Percentiles rank a stretch among this genome's conserved stretches.
phyloP scores from a whole-genome alignment of 1,140 invertebrate genomes.

The Pomacea maculata region DNA sequence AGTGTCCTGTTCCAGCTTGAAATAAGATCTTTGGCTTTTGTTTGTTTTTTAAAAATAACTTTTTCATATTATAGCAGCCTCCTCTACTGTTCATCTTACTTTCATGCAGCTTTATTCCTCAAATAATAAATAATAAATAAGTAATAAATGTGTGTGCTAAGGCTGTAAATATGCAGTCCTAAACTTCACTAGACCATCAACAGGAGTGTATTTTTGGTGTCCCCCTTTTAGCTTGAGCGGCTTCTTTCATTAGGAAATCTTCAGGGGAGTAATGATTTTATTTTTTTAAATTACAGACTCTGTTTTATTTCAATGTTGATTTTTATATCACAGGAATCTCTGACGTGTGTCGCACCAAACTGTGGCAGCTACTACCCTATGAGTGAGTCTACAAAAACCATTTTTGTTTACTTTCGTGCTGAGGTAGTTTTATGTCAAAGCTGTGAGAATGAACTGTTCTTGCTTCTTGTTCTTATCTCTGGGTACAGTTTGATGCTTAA shows the following conservation, averaged over 20 bases:
- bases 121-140: neutral
- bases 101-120: neutral
- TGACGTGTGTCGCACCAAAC: slow-evolving; percentile 38
- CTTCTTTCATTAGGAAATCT: no score
- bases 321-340: slow-evolving; percentile 37
- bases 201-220: neutral
- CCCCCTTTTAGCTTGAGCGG: no score
- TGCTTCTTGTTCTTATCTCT: neutral
- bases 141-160: neutral
- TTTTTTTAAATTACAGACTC: neutral
- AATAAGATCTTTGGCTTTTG: neutral
- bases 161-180: neutral
- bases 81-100: no score
- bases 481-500: no score
- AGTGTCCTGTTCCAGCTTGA: no score
- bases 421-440: neutral
- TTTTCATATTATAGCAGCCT: neutral
- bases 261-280: no score
- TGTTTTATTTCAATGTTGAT: neutral
- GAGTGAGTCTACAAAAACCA: slow-evolving; percentile 32
- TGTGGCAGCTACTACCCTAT: slow-evolving; percentile 48
- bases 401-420: neutral
- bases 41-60: neutral
- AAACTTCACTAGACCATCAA: neutral
- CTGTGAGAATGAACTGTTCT: neutral